A percentile compares a stretch with the other conserved stretches of the same genome.
Conservation (phyloP, 2,113 vertebrate species). For the Hiodon tergisus region DNA sequence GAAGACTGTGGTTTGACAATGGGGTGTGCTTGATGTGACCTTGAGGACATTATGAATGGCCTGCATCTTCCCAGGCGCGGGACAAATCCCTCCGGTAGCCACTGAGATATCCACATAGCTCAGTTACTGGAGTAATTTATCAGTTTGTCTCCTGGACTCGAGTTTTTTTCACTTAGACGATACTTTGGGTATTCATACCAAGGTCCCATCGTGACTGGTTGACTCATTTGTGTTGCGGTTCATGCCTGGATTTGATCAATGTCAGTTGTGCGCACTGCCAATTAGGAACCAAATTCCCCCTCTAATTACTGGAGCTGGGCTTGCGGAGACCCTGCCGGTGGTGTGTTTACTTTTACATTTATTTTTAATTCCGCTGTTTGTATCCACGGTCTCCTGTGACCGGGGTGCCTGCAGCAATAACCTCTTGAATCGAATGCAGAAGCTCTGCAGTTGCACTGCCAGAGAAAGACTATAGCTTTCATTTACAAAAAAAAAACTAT, state of each 20-base stretch:
- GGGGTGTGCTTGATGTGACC: too few species aligned
- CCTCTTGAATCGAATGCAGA: conserved; percentile 50
- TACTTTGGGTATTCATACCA: conserved; percentile 3
- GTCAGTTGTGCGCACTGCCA: conserved; percentile 26
- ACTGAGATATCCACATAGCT: too few species aligned
- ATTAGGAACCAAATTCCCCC: conserved; percentile 28
- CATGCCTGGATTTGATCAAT: conserved; percentile 33
- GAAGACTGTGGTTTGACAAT: too few species aligned
- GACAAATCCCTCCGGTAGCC: too few species aligned
- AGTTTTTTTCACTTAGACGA: conserved; percentile 28
- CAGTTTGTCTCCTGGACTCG: not conserved
- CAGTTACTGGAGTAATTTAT: too few species aligned
- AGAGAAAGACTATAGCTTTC: conserved; percentile 15
- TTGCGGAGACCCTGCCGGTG: conserved; percentile 20
- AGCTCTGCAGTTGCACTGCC: conserved; percentile 20
- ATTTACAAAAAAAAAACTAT: conserved; percentile 40
- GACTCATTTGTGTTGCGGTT: conserved; percentile 21
- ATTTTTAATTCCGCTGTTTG: conserved; percentile 29
- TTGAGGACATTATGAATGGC: too few species aligned
- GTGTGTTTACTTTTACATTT: conserved; percentile 23
- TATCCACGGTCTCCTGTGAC: conserved; percentile 18
- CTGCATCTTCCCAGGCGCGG: too few species aligned
- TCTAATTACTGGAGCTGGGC: conserved; percentile 35
- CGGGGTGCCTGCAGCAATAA: conserved; percentile 50
- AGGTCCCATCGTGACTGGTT: not conserved